A percentile compares a stretch with the other conserved stretches of the same genome.
Conservation (phyloP, 35 echinoderm and acorn worm genomes). For the Holothuria glaberrima region DNA sequence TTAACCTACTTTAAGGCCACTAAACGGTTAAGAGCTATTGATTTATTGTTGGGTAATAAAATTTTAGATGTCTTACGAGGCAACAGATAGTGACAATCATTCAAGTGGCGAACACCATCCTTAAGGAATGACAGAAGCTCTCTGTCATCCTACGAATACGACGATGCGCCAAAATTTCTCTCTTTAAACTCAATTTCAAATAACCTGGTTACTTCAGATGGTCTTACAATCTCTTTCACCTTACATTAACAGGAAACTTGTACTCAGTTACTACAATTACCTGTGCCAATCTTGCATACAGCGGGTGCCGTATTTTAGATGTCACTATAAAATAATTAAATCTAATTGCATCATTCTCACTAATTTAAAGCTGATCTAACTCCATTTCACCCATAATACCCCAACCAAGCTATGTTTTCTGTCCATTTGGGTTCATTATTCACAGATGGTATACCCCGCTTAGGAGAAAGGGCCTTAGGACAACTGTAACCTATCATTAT, state of each 20-base stretch:
- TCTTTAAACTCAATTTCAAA: constrained; percentile 64
- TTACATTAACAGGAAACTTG: constrained; percentile 11
- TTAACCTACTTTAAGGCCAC: constrained; percentile 2
- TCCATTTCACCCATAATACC: constrained; percentile 7
- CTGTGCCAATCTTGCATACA: too few relatives aligned
- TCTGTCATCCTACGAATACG: constrained; percentile 32
- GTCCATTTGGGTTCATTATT: constrained; percentile 51
- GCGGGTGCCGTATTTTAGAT: not conserved
- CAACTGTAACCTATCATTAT: constrained; percentile 80
- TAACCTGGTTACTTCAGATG: not conserved
- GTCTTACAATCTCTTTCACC: constrained; percentile 35
- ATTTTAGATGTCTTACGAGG: not conserved
- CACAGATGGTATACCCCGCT: constrained; percentile 35
- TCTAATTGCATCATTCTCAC: constrained; percentile 4
- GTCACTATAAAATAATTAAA: constrained; percentile 16
- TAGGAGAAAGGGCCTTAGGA: constrained; percentile 59
- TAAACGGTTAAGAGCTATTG: constrained; percentile 23
- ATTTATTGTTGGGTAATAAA: constrained; percentile 62
- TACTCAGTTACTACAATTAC: not conserved
- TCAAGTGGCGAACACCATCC: not conserved
- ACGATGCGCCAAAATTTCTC: not conserved
- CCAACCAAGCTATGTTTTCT: constrained; percentile 76
- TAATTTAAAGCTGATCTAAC: not conserved
- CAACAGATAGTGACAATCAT: constrained; percentile 33
- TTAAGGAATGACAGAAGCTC: not conserved